These are phyloP conservation scores for Solea solea DNA, from an alignment of 2,113 vertebrate genomes.

Conservation along the genomic window DNA sequence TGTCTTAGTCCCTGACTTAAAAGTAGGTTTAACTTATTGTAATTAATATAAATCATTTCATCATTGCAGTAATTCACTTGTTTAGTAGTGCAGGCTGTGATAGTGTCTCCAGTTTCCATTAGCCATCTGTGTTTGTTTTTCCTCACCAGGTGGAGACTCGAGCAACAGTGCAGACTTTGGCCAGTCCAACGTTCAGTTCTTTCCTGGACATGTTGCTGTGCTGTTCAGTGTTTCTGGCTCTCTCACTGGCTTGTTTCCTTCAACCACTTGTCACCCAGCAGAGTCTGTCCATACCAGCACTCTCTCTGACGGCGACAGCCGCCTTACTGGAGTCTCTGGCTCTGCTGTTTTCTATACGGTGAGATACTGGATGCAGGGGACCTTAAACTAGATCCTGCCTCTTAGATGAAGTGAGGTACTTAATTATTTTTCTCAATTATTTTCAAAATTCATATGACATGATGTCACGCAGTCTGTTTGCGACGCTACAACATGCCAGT, in stretches of 20 bases:
- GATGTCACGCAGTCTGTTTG: no score
- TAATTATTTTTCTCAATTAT: background rate
- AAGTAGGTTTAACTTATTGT: background rate
- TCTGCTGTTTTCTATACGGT: slow-evolving; percentile 91
- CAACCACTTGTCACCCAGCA: slow-evolving; percentile 77
- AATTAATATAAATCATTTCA: no score
- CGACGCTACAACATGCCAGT: no score
- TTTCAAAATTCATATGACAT: no score
- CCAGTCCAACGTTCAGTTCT: slow-evolving; percentile 94
- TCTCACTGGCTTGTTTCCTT: slow-evolving; percentile 93
- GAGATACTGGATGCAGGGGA: slow-evolving; percentile 41
- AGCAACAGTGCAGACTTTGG: slow-evolving; percentile 89
- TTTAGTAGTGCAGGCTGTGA: no score
- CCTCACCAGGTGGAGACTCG: slow-evolving; percentile 73
- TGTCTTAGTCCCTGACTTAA: background rate
- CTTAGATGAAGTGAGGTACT: background rate
- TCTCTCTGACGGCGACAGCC: slow-evolving; percentile 83
- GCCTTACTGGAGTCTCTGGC: slow-evolving; percentile 87
- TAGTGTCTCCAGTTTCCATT: no score
- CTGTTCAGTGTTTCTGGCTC: slow-evolving; percentile 89
- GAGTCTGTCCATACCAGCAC: slow-evolving; percentile 76
- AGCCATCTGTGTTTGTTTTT: background rate
- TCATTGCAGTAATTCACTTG: no score
- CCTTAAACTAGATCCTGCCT: slow-evolving; percentile 1
- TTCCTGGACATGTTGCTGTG: slow-evolving; percentile 94